phyloP scores from a whole-genome alignment of 1,140 invertebrate genomes.

The Leptinotarsa defecta region DNA sequence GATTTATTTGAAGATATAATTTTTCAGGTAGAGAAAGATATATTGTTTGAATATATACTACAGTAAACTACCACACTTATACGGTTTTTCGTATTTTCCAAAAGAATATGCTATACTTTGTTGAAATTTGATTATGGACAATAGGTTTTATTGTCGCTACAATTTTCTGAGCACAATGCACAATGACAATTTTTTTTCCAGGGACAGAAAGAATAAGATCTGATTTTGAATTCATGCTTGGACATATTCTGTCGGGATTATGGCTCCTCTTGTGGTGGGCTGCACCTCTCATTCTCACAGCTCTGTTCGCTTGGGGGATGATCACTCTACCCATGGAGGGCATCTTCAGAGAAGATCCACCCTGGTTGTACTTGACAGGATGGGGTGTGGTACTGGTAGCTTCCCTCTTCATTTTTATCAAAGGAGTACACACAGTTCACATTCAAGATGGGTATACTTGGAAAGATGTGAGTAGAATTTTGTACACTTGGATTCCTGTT shows the following conservation, averaged over 20 bases:
- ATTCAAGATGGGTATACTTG: conserved; percentile 52
- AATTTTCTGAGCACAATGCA: not conserved
- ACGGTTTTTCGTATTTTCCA: too few species aligned
- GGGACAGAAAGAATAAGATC: conserved; percentile 57
- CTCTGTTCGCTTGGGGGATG: conserved; percentile 56
- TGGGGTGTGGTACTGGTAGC: conserved; percentile 56
- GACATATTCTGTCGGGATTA: conserved; percentile 56
- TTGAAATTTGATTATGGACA: too few species aligned
- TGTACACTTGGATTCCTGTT: too few species aligned
- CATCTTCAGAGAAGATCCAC: conserved; percentile 47
- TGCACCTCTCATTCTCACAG: conserved; percentile 56
- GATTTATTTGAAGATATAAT: too few species aligned
- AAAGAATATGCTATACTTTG: too few species aligned
- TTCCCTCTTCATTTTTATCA: conserved; percentile 55
- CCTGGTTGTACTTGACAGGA: conserved; percentile 56
- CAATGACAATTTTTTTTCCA: conserved; percentile 42
- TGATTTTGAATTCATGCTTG: conserved; percentile 62
- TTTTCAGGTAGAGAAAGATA: too few species aligned
- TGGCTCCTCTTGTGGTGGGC: conserved; percentile 60
- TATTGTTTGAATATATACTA: too few species aligned
- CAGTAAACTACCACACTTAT: too few species aligned
- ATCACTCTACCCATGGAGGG: conserved; percentile 45
- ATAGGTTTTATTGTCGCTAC: too few species aligned
- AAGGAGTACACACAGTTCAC: conserved; percentile 53
- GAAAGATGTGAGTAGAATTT: conserved; percentile 47